Evolutionary conservation across 2,888 invertebrate species (phyloP).

Genomic region (Drosophila gaucha): DNA sequence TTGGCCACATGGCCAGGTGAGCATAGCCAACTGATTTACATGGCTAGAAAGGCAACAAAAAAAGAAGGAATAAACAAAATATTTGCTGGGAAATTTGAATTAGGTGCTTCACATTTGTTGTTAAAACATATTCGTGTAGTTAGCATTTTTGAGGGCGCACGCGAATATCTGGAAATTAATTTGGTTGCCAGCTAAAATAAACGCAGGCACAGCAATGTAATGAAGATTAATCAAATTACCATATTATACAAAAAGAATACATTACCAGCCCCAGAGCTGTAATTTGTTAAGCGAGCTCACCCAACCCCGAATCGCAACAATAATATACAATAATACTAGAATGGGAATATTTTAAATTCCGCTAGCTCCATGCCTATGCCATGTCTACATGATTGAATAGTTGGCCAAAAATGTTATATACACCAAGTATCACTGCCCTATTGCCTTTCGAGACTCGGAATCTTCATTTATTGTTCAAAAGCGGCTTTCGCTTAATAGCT

Average conservation of each 20-base stretch:
- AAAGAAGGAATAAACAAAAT: conserved; percentile 18
- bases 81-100: conserved; percentile 45
- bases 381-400: conserved; percentile 13
- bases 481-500: not conserved
- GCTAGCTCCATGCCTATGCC: not conserved
- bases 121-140: conserved; percentile 39
- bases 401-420: too few species aligned
- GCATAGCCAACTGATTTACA: conserved; percentile 22
- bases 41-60: conserved; percentile 4
- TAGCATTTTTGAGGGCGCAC: conserved; percentile 52
- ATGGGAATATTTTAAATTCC: conserved; percentile 2
- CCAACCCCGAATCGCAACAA: not conserved
- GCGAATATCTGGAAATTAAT: conserved; percentile 65
- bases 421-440: too few species aligned
- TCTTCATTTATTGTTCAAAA: too few species aligned
- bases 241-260: conserved; percentile 75
- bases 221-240: conserved; percentile 78
- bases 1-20: conserved; percentile 56
- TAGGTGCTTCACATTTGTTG: conserved; percentile 35
- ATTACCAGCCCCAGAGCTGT: conserved; percentile 68
- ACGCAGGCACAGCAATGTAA: conserved; percentile 40
- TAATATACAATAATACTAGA: too few species aligned
- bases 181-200: conserved; percentile 28
- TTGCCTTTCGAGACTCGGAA: too few species aligned
- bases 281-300: conserved; percentile 66